These are phyloP conservation scores for Aculops lycopersici DNA, from an alignment of 1,140 invertebrate genomes.

Conservation along the genomic window DNA sequence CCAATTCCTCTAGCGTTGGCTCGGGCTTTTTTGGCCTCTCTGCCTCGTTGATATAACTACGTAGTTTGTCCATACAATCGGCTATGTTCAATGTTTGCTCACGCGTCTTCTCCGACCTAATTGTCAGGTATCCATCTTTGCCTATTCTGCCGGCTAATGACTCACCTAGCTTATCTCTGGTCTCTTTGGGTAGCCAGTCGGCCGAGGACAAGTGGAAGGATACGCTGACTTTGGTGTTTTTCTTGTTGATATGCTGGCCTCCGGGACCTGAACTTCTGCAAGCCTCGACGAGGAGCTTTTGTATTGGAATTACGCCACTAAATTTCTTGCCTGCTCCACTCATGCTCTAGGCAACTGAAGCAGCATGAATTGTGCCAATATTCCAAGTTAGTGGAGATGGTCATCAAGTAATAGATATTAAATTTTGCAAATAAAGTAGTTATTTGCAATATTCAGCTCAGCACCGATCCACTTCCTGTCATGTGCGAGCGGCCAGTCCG, in stretches of 20 bases:
- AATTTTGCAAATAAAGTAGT: no score
- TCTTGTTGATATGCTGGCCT: constrained; percentile 9
- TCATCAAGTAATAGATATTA: no score
- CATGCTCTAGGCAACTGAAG: no score
- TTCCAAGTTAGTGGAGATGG: no score
- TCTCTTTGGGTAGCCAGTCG: constrained; percentile 39
- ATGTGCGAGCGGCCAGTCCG: no score
- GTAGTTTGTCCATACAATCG: constrained; percentile 51
- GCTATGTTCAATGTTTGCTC: constrained; percentile 62
- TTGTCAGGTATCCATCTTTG: constrained; percentile 48
- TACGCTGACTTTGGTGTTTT: constrained; percentile 61
- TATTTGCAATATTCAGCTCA: no score
- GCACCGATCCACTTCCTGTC: no score
- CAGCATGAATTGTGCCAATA: no score
- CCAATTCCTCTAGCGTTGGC: no score
- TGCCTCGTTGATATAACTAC: constrained; percentile 30
- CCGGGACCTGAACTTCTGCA: constrained; percentile 5
- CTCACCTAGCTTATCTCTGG: constrained; percentile 30
- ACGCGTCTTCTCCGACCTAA: constrained; percentile 53
- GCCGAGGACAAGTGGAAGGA: constrained; percentile 45
- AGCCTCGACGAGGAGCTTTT: constrained; percentile 4
- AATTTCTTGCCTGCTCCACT: no score
- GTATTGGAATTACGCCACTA: constrained; percentile 8
- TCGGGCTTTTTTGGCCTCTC: no score
- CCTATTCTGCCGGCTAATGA: constrained; percentile 35